These are phyloP conservation scores for Zygothrica quintamaculata DNA, from an alignment of 2,888 invertebrate species.

Conservation along the genomic window DNA sequence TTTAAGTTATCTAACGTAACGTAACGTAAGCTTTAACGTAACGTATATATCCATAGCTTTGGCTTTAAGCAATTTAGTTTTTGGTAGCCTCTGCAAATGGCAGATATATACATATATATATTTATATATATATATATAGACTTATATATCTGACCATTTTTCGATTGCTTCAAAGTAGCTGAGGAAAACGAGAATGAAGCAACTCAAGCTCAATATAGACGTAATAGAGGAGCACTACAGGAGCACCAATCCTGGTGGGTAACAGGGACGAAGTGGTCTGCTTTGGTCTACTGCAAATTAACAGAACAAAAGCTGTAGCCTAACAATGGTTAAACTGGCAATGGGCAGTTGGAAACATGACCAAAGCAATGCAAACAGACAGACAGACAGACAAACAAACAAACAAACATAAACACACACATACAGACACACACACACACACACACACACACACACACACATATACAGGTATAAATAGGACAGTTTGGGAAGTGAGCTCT, in stretches of 20 bases:
- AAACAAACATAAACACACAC: conserved; percentile 45
- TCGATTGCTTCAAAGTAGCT: conserved; percentile 62
- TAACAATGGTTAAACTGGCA: conserved; percentile 58
- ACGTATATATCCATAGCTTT: conserved; percentile 1
- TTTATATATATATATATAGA: no score
- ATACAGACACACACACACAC: conserved; percentile 21
- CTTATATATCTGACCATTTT: conserved; percentile 37
- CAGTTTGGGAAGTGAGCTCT: conserved; percentile 52
- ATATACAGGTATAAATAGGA: conserved; percentile 14
- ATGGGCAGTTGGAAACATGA: conserved; percentile 42
- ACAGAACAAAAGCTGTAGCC: conserved; percentile 70
- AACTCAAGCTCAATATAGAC: conserved; percentile 59
- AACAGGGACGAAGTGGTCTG: conserved; percentile 11
- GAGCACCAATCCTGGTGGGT: conserved; percentile 45
- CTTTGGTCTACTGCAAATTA: conserved; percentile 57
- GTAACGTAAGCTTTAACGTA: no score
- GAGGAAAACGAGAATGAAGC: conserved; percentile 40
- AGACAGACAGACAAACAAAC: conserved; percentile 26
- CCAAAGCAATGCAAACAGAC: conserved; percentile 51
- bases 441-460: conserved; percentile 5
- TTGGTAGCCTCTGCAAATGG: no score
- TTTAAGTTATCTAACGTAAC: conserved; percentile 42
- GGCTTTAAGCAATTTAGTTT: background rate
- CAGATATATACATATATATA: conserved; percentile 14
- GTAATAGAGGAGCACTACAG: no score